Evolutionary conservation across 2,113 vertebrate species (phyloP).

Genomic region (Brachirus orientalis): DNA sequence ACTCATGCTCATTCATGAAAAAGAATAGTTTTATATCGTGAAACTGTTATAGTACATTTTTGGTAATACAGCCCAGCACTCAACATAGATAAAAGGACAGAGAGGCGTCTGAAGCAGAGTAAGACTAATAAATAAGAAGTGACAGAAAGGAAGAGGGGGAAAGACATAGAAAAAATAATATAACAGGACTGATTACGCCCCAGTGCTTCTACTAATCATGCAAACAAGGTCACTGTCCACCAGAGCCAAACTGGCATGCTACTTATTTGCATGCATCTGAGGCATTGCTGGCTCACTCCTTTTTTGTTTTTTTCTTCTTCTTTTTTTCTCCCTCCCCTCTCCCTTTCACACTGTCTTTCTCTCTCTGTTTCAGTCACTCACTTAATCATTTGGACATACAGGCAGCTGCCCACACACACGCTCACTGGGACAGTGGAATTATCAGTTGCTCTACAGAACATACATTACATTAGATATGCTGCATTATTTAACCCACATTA

Average conservation of each 20-base stretch:
- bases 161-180: slow-evolving; percentile 61
- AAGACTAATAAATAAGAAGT: slow-evolving; percentile 73
- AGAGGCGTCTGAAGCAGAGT: slow-evolving; percentile 45
- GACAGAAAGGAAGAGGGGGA: slow-evolving; percentile 60
- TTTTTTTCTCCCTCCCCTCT: not conserved
- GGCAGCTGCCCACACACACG: slow-evolving; percentile 37
- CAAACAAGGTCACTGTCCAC: slow-evolving; percentile 79
- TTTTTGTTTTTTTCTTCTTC: not conserved
- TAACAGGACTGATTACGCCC: slow-evolving; percentile 72
- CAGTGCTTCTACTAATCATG: slow-evolving; percentile 79
- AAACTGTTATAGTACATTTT: too few species aligned
- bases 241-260: slow-evolving; percentile 72
- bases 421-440: slow-evolving; percentile 12
- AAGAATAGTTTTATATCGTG: too few species aligned
- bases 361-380: slow-evolving; percentile 46
- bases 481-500: not conserved
- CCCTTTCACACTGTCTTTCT: slow-evolving; percentile 42
- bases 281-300: slow-evolving; percentile 28
- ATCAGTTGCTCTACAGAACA: slow-evolving; percentile 1
- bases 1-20: too few species aligned
- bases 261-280: slow-evolving; percentile 43
- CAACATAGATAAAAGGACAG: slow-evolving; percentile 22
- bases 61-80: too few species aligned
- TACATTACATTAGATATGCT: not conserved
- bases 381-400: slow-evolving; percentile 40